A percentile compares a stretch with the other conserved stretches of the same genome.
phyloP scores from a whole-genome alignment of 2,113 vertebrate genomes.

The Hippocampus zosterae region DNA sequence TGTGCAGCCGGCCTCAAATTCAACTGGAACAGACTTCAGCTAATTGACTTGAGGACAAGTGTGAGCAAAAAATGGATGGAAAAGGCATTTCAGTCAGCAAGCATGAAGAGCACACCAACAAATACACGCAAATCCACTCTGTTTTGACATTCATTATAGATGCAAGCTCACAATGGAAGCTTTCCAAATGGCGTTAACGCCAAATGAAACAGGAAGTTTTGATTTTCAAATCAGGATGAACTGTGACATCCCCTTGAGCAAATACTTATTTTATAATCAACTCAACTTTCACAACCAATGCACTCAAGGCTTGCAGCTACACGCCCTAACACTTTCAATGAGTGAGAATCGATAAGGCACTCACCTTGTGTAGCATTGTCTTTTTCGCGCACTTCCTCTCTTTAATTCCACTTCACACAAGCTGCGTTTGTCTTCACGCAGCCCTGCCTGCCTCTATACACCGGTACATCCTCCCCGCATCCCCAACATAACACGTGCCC shows the following conservation, averaged over 20 bases:
- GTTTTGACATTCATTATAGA: not conserved
- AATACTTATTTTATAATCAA: not conserved
- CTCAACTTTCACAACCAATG: constrained; percentile 30
- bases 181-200: not conserved
- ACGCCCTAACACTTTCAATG: not conserved
- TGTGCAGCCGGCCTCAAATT: too few relatives aligned
- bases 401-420: constrained; percentile 18
- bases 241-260: not conserved
- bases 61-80: not conserved
- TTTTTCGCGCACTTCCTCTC: constrained; percentile 21
- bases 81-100: not conserved
- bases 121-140: not conserved
- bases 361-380: constrained; percentile 61
- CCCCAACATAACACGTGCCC: constrained; percentile 25
- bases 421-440: constrained; percentile 11
- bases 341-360: constrained; percentile 34
- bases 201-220: not conserved
- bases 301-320: not conserved
- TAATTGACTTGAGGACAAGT: too few relatives aligned
- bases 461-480: constrained; percentile 31
- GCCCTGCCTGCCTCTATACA: not conserved
- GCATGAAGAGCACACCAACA: not conserved
- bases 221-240: not conserved
- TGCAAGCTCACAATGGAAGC: constrained; percentile 1
- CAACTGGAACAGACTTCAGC: too few relatives aligned